These are phyloP conservation scores for Origma solitaria DNA, from an alignment of 2,113 vertebrate species.

Conservation along the genomic window DNA sequence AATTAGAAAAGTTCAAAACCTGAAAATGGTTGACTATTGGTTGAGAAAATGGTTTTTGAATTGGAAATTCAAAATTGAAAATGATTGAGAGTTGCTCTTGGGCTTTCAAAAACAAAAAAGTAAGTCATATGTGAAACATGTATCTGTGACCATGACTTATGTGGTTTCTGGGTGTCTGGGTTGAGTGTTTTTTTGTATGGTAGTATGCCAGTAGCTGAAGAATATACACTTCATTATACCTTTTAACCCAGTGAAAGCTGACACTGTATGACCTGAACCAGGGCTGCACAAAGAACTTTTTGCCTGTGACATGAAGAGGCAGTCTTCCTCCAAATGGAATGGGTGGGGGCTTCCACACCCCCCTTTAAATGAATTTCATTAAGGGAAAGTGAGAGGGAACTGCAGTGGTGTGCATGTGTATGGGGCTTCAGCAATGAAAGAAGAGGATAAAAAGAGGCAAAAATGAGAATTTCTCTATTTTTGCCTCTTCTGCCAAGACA, in stretches of 20 bases:
- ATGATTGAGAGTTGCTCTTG: not conserved
- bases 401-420: too few relatives aligned
- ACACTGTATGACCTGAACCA: not conserved
- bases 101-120: not conserved
- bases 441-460: not conserved
- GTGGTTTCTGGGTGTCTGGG: not conserved
- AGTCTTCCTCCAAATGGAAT: not conserved
- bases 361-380: not conserved
- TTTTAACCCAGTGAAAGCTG: not conserved
- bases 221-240: not conserved
- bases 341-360: accelerated
- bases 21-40: not conserved
- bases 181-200: not conserved
- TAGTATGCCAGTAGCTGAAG: not conserved
- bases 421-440: not conserved
- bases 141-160: accelerated
- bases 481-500: not conserved
- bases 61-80: not conserved
- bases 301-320: not conserved
- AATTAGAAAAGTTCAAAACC: not conserved
- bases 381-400: not conserved
- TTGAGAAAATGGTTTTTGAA: too few relatives aligned
- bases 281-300: not conserved
- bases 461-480: not conserved
- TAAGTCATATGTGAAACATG: not conserved